phyloP scores from a whole-genome alignment of 2,113 vertebrate species.

The Ranitomeya imitator region DNA sequence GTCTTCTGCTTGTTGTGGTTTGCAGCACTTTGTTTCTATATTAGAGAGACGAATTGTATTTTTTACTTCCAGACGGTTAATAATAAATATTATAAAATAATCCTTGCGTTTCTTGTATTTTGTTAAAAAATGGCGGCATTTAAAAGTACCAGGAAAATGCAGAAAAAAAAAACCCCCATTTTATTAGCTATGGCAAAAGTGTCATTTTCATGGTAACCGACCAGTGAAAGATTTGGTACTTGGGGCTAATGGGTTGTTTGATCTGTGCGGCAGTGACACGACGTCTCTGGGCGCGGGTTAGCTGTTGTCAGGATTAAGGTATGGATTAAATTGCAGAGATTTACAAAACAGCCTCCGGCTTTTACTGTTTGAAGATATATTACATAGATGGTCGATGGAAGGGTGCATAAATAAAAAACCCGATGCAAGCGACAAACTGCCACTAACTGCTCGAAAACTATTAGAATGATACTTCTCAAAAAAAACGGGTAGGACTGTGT shows the following conservation, averaged over 20 bases:
- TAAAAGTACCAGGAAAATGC: neutral
- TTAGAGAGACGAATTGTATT: conserved; percentile 39
- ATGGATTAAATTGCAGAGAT: conserved; percentile 49
- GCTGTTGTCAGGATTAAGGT: conserved; percentile 51
- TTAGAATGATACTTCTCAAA: neutral
- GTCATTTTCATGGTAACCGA: conserved; percentile 21
- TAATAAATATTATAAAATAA: conserved; percentile 32
- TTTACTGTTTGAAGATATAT: neutral
- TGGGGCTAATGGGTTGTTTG: conserved; percentile 24
- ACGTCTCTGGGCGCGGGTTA: conserved; percentile 33
- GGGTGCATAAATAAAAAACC: conserved; percentile 4
- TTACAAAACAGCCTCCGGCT: conserved; percentile 44
- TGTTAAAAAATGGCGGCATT: neutral
- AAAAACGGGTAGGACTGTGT: neutral
- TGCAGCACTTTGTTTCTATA: conserved; percentile 35
- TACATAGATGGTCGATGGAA: neutral
- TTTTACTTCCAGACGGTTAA: conserved; percentile 43
- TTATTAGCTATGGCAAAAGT: neutral
- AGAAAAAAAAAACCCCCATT: neutral
- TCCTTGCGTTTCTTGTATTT: neutral
- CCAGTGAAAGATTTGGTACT: neutral
- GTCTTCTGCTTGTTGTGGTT: conserved; percentile 7
- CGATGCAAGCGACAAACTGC: neutral
- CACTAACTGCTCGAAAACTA: neutral
- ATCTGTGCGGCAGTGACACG: neutral